These are phyloP conservation scores for Argya squamiceps DNA, from an alignment of 2,797 vertebrate species.

Conservation along the genomic window DNA sequence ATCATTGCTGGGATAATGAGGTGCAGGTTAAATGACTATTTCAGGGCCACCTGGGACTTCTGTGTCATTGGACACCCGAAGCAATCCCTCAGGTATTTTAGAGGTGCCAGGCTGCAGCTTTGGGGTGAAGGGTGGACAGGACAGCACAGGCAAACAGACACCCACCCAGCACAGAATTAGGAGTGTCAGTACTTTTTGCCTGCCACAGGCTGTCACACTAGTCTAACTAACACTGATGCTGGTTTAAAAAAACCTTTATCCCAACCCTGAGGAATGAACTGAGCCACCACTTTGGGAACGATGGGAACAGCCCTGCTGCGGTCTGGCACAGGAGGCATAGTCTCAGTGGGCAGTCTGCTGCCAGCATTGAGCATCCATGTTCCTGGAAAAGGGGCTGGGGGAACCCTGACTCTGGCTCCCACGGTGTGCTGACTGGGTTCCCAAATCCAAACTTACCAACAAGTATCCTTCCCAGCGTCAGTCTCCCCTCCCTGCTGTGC, in stretches of 20 bases:
- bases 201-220: neutral
- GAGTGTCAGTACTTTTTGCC: neutral
- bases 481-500: neutral
- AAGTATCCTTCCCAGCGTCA: neutral
- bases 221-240: neutral
- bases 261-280: neutral
- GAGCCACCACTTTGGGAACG: fast-evolving
- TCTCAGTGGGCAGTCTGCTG: neutral
- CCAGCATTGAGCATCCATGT: fast-evolving
- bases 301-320: neutral
- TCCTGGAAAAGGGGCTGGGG: neutral
- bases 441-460: neutral
- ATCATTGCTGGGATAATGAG: neutral
- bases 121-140: fast-evolving
- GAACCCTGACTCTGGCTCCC: neutral
- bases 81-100: neutral
- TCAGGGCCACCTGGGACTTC: neutral
- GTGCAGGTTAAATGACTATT: neutral
- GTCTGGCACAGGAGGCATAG: neutral
- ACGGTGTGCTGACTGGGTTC: neutral
- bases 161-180: neutral
- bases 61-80: fast-evolving
- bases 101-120: neutral
- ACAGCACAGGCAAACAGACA: fast-evolving
- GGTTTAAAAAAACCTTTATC: neutral